Evolutionary conservation across 2,113 vertebrate genomes (phyloP).

Genomic region (Eulemur rufifrons): DNA sequence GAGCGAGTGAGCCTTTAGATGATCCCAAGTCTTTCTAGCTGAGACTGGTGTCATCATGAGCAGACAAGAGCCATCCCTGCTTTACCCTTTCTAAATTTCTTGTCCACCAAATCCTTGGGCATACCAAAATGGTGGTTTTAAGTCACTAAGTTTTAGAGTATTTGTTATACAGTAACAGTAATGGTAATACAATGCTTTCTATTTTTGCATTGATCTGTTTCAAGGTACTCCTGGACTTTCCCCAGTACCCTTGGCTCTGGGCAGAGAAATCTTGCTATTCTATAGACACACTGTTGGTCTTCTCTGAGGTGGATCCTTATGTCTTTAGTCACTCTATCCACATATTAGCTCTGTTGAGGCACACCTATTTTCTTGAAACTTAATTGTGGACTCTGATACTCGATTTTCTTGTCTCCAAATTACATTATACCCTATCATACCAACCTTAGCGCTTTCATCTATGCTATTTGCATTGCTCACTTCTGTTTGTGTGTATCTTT

Average conservation of each 20-base stretch:
- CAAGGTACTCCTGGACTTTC: background rate
- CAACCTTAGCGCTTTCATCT: background rate
- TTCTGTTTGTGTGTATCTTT: background rate
- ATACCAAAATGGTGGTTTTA: background rate
- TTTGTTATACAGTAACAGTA: background rate
- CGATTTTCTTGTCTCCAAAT: background rate
- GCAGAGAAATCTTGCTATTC: background rate
- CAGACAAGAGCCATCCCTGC: background rate
- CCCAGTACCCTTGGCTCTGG: background rate
- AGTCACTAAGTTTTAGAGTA: background rate
- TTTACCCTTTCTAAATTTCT: background rate
- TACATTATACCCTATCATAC: background rate
- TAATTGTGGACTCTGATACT: background rate
- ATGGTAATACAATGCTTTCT: background rate
- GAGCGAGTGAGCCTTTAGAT: background rate
- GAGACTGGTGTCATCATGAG: background rate
- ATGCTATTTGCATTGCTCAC: background rate
- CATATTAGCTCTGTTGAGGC: background rate
- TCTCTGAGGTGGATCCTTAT: background rate
- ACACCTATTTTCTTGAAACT: background rate
- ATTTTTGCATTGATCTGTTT: background rate
- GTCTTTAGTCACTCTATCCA: background rate
- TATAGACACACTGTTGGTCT: background rate
- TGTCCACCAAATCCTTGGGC: background rate
- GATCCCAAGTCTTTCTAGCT: background rate